A percentile compares a stretch with the other conserved stretches of the same genome.
phyloP scores from a whole-genome alignment of 2,888 invertebrate genomes.

The Apotomis capreana region DNA sequence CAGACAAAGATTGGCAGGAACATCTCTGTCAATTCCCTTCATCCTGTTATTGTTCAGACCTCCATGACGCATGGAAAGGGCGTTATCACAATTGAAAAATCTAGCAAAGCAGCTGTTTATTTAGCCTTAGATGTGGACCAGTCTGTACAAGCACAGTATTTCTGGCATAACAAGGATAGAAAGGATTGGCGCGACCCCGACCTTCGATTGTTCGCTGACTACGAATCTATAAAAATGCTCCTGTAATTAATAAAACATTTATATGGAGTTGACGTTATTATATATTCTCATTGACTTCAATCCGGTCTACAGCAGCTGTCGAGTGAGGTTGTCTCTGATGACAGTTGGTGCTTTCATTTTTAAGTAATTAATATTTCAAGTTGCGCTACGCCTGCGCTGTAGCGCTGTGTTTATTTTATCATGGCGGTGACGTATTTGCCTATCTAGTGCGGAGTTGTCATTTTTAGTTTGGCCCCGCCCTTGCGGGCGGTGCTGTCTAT shows the following conservation, averaged over 20 bases:
- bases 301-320: too few relatives aligned
- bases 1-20: slow-evolving; percentile 45
- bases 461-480: too few relatives aligned
- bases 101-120: slow-evolving; percentile 46
- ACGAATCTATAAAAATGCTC: not conserved
- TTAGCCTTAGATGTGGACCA: slow-evolving; percentile 52
- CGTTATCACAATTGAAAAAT: slow-evolving; percentile 45
- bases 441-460: too few relatives aligned
- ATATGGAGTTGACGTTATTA: too few relatives aligned
- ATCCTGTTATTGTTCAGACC: slow-evolving; percentile 51
- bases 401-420: too few relatives aligned
- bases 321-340: too few relatives aligned
- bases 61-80: slow-evolving; percentile 48
- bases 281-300: too few relatives aligned
- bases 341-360: too few relatives aligned
- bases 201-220: not conserved
- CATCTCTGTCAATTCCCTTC: slow-evolving; percentile 50
- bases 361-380: too few relatives aligned
- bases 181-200: not conserved
- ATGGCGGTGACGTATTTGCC: too few relatives aligned
- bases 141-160: slow-evolving; percentile 33
- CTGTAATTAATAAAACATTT: not conserved
- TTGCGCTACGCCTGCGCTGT: too few relatives aligned
- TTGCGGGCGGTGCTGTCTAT: too few relatives aligned
- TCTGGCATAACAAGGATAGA: not conserved